These are phyloP conservation scores for Montipora foliosa DNA, from an alignment of 64 coral and sea anemone species.

Conservation along the genomic window DNA sequence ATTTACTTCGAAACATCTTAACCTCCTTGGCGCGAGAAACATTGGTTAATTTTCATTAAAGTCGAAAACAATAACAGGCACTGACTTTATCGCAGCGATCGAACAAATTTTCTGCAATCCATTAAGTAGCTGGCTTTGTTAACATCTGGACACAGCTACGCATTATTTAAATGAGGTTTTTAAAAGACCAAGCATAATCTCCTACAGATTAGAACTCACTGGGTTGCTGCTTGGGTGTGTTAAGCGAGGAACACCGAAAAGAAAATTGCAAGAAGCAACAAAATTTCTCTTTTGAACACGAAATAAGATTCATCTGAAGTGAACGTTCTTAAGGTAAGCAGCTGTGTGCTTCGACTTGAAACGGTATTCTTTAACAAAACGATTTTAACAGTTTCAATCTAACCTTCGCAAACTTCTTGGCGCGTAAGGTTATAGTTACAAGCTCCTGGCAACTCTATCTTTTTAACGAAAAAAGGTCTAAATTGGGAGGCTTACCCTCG, in stretches of 20 bases:
- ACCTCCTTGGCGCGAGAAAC: not conserved
- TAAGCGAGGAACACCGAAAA: not conserved
- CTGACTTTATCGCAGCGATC: slow-evolving; percentile 23
- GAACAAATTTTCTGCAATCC: slow-evolving; percentile 20
- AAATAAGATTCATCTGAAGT: not conserved
- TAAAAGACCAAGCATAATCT: slow-evolving; percentile 12
- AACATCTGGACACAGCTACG: slow-evolving; percentile 40
- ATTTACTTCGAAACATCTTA: slow-evolving; percentile 16
- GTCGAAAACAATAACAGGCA: slow-evolving; percentile 31
- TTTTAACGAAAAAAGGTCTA: not conserved
- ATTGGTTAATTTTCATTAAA: slow-evolving; percentile 47
- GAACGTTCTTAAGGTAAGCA: not conserved
- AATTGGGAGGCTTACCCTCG: not conserved
- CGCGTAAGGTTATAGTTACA: slow-evolving; percentile 11
- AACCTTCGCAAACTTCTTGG: not conserved
- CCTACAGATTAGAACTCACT: not conserved
- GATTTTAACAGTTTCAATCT: not conserved
- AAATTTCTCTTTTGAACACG: not conserved
- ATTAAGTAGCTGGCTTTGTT: slow-evolving; percentile 51
- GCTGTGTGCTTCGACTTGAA: not conserved
- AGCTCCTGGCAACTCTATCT: slow-evolving; percentile 13
- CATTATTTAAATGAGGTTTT: slow-evolving; percentile 55
- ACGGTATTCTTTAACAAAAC: not conserved
- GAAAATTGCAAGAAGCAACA: not conserved
- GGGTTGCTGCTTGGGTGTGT: slow-evolving; percentile 17